These are phyloP conservation scores for Agrypnus murinus DNA, from an alignment of 2,888 invertebrate species.

Conservation along the genomic window DNA sequence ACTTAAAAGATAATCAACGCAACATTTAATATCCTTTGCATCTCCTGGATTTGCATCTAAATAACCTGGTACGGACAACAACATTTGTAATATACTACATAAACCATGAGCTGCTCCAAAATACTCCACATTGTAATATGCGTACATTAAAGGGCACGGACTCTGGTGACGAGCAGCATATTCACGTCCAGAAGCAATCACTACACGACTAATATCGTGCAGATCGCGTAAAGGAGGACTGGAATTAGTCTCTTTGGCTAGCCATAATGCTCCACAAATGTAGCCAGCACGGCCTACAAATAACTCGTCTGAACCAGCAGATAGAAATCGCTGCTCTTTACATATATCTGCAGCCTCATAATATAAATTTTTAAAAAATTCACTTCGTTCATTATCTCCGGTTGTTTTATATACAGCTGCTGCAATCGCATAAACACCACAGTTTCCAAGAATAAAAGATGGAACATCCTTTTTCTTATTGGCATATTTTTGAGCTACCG, in stretches of 20 bases:
- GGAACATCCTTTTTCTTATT: constrained; percentile 75
- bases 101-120: constrained; percentile 84
- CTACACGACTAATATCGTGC: constrained; percentile 79
- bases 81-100: constrained; percentile 78
- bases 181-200: constrained; percentile 81
- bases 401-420: constrained; percentile 76
- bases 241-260: constrained; percentile 75
- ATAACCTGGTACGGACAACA: constrained; percentile 77
- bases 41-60: constrained; percentile 73
- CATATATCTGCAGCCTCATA: constrained; percentile 70
- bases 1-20: constrained; percentile 80
- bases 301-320: constrained; percentile 86
- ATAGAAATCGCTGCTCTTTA: constrained; percentile 74
- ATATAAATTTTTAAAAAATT: constrained; percentile 69
- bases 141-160: constrained; percentile 84
- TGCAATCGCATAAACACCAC: constrained; percentile 84
- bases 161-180: constrained; percentile 77
- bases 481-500: constrained; percentile 71
- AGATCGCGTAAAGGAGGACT: constrained; percentile 72
- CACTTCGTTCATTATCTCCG: constrained; percentile 69
- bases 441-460: constrained; percentile 86
- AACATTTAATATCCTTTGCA: constrained; percentile 76
- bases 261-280: constrained; percentile 84
- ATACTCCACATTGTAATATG: constrained; percentile 84
- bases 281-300: constrained; percentile 91